Conservation (phyloP, 2,888 invertebrate genomes). For the Julus scandinavius region DNA sequence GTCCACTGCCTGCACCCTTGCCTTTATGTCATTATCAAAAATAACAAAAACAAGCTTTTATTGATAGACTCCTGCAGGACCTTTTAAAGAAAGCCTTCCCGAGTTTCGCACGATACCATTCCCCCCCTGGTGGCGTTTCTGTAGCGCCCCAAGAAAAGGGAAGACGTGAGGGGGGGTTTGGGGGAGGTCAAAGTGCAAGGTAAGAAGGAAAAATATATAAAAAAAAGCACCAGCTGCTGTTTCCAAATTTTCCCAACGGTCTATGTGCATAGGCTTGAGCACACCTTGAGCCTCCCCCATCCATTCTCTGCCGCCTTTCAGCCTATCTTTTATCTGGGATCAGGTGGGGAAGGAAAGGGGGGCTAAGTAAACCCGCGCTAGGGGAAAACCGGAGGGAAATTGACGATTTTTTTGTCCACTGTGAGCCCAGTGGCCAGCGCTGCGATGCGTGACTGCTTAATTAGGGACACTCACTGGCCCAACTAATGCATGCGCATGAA, state of each 20-base stretch:
- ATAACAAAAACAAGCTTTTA: conserved; percentile 45
- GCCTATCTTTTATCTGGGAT: conserved; percentile 44
- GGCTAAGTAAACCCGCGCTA: conserved; percentile 31
- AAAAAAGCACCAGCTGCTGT: conserved; percentile 44
- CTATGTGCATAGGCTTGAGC: conserved; percentile 22
- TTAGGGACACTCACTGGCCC: conserved; percentile 38
- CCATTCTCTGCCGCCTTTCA: conserved; percentile 25
- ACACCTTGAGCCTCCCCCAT: conserved; percentile 41
- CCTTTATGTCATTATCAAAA: conserved; percentile 46
- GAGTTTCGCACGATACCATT: conserved; percentile 34
- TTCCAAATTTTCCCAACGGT: conserved; percentile 37
- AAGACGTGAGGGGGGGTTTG: conserved; percentile 15
- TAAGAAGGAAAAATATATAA: conserved; percentile 22
- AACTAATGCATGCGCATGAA: conserved; percentile 43
- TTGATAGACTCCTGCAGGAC: conserved; percentile 34
- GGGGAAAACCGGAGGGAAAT: conserved; percentile 21
- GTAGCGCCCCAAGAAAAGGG: neutral
- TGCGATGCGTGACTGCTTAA: neutral
- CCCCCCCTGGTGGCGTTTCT: conserved; percentile 20
- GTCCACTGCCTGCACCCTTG: neutral
- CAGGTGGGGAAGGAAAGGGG: conserved; percentile 43
- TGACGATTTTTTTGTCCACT: neutral
- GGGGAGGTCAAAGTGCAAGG: conserved; percentile 53
- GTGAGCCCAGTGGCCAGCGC: neutral
- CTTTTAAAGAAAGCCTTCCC: conserved; percentile 20